phyloP scores from a whole-genome alignment of 2,113 vertebrate species.

The Ailuropoda melanoleuca region DNA sequence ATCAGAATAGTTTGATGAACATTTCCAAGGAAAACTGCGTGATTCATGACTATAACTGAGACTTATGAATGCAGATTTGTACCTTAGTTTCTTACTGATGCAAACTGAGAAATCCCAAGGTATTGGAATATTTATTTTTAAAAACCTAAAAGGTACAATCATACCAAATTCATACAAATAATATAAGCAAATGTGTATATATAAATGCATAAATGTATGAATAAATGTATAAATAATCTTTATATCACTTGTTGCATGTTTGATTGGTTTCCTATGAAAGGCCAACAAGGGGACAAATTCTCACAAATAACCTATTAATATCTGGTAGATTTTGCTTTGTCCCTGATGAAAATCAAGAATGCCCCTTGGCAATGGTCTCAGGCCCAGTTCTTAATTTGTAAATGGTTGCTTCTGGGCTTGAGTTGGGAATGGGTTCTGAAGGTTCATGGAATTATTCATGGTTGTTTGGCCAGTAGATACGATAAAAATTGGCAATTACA shows the following conservation, averaged over 20 bases:
- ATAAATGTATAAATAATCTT: not conserved
- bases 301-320: not conserved
- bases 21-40: not conserved
- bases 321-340: not conserved
- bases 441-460: not conserved
- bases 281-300: not conserved
- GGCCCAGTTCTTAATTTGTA: not conserved
- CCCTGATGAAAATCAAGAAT: not conserved
- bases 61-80: not conserved
- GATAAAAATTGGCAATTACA: not conserved
- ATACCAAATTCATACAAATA: not conserved
- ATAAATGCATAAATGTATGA: not conserved
- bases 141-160: not conserved
- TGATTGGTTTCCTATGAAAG: not conserved
- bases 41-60: not conserved
- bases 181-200: not conserved
- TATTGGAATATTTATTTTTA: not conserved
- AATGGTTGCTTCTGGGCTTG: not conserved
- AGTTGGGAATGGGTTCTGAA: not conserved
- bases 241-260: not conserved
- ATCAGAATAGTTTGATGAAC: not conserved
- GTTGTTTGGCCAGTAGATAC: not conserved
- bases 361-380: not conserved
- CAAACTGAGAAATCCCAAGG: not conserved
- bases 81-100: not conserved